phyloP scores from a whole-genome alignment of 2,888 invertebrate species.

The Patella ulyssiponensis region DNA sequence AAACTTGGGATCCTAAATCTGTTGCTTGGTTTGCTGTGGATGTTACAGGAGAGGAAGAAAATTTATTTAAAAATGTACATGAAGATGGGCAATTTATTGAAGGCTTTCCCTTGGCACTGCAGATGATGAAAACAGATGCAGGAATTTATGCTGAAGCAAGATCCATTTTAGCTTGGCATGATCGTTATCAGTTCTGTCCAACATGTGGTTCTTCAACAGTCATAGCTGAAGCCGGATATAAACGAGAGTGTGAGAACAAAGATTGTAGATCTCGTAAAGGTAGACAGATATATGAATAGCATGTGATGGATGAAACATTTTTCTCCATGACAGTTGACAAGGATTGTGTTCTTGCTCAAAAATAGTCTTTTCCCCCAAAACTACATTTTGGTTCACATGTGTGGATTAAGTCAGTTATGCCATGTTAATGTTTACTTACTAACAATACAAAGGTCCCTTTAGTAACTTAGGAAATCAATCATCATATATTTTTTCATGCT shows the following conservation, averaged over 20 bases:
- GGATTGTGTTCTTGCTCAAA: too few species aligned
- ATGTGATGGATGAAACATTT: too few species aligned
- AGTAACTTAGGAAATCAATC: too few species aligned
- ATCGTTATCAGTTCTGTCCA: constrained; percentile 72
- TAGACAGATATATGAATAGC: constrained; percentile 25
- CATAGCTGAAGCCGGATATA: constrained; percentile 67
- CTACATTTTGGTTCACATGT: too few species aligned
- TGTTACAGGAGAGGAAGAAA: constrained; percentile 46
- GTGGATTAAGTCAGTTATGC: too few species aligned
- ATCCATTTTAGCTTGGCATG: constrained; percentile 72
- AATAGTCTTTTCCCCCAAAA: too few species aligned
- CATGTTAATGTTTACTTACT: too few species aligned
- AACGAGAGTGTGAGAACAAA: constrained; percentile 60
- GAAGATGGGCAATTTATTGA: constrained; percentile 47
- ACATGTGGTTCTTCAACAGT: constrained; percentile 70
- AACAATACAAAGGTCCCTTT: too few species aligned
- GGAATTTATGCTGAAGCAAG: constrained; percentile 70
- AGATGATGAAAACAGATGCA: constrained; percentile 60
- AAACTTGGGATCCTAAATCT: constrained; percentile 45
- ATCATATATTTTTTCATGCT: too few species aligned
- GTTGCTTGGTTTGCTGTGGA: constrained; percentile 67
- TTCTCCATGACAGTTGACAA: too few species aligned
- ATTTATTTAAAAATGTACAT: constrained; percentile 36
- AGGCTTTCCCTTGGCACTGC: constrained; percentile 55
- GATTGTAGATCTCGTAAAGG: constrained; percentile 67